Conservation (phyloP, 2,797 vertebrate genomes). For the Enteromius fasciolatus region DNA sequence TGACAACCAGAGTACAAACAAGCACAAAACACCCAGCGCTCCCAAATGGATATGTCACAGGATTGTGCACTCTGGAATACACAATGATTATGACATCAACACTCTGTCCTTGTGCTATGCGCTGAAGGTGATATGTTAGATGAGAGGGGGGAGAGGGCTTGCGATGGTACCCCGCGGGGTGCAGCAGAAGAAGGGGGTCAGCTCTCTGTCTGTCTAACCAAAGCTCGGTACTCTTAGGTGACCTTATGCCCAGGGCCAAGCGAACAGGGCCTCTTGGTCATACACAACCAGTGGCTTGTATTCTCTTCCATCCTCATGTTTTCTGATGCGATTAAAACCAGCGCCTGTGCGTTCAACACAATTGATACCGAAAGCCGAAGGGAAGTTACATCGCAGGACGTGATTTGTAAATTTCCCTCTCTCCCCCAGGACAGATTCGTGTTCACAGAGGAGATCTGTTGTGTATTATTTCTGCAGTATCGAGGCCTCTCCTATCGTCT, state of each 20-base stretch:
- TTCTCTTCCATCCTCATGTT: conserved; percentile 72
- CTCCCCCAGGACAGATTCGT: conserved; percentile 82
- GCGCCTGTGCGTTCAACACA: conserved; percentile 76
- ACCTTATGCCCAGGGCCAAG: conserved; percentile 49
- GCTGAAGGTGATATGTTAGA: conserved; percentile 46
- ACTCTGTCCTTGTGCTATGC: conserved; percentile 39
- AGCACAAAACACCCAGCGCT: conserved; percentile 54
- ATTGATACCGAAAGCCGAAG: conserved; percentile 83
- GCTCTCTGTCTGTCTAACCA: conserved; percentile 31
- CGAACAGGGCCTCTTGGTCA: conserved; percentile 68
- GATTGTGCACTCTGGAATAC: conserved; percentile 37
- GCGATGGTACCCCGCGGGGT: conserved; percentile 14
- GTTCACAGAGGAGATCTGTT: conserved; percentile 86
- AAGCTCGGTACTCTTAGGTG: conserved; percentile 16
- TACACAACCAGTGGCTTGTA: conserved; percentile 73
- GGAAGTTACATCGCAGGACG: conserved; percentile 79
- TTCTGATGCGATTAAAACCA: conserved; percentile 82
- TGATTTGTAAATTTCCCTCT: conserved; percentile 85
- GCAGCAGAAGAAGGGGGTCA: background rate
- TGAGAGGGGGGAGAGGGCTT: background rate
- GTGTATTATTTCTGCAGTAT: conserved; percentile 82
- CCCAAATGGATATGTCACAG: conserved; percentile 39
- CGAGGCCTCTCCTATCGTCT: conserved; percentile 73
- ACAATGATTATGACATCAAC: conserved; percentile 55
- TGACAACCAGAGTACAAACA: conserved; percentile 49